Percentiles rank a stretch among this genome's conserved stretches.
These are phyloP conservation scores for Oscheius onirici DNA, from an alignment of 2,888 invertebrate genomes.

Conservation along the genomic window DNA sequence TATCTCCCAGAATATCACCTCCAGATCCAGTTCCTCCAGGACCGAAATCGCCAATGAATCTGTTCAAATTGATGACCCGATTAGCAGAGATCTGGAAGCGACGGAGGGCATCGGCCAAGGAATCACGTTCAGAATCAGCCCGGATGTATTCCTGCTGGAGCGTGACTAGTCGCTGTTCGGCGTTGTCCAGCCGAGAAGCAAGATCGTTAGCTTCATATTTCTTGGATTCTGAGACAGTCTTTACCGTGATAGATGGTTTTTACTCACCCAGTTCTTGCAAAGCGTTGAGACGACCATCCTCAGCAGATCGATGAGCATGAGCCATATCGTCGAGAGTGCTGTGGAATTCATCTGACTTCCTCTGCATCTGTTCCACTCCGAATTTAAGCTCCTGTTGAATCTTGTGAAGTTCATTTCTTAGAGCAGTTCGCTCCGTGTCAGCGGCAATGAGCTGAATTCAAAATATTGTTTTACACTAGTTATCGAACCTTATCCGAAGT, in stretches of 20 bases:
- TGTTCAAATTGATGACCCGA: constrained; percentile 63
- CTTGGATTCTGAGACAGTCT: constrained; percentile 62
- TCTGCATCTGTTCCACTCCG: constrained; percentile 68
- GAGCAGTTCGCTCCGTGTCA: constrained; percentile 64
- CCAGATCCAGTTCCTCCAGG: constrained; percentile 33
- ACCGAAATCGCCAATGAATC: constrained; percentile 34
- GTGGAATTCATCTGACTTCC: constrained; percentile 70
- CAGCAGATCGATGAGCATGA: constrained; percentile 65
- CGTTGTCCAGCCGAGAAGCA: constrained; percentile 67
- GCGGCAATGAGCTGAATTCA: constrained; percentile 59
- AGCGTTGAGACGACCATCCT: constrained; percentile 69
- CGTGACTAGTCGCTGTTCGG: constrained; percentile 63
- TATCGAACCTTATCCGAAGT: constrained; percentile 62
- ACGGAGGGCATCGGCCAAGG: constrained; percentile 64
- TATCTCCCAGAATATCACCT: neutral
- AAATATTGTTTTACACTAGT: neutral
- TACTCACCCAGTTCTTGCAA: constrained; percentile 56
- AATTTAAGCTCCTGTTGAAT: constrained; percentile 68
- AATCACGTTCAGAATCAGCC: constrained; percentile 67
- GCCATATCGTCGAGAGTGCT: constrained; percentile 66
- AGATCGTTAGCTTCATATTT: constrained; percentile 69
- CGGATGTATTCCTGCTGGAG: constrained; percentile 69
- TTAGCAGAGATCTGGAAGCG: constrained; percentile 68
- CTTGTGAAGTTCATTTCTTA: constrained; percentile 60
- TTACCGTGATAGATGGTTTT: too few species aligned